phyloP scores from a whole-genome alignment of 2,888 invertebrate genomes.

The Stenolophus ochropezus region DNA sequence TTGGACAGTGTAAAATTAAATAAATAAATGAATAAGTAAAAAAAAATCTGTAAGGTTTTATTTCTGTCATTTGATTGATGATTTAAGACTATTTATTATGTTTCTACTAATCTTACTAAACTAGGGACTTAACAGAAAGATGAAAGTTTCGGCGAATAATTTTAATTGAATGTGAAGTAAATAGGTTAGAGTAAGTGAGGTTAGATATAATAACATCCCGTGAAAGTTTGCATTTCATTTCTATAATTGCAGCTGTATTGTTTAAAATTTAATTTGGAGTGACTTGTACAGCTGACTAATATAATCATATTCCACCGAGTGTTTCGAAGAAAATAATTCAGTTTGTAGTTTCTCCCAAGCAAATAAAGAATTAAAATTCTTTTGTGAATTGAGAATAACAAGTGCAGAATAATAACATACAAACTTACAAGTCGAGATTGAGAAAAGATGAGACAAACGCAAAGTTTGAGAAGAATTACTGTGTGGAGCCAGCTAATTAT shows the following conservation, averaged over 20 bases:
- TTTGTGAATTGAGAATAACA: not conserved
- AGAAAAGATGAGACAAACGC: not conserved
- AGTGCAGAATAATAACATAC: not conserved
- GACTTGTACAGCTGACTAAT: not conserved
- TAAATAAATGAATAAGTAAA: too few species aligned
- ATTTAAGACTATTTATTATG: too few species aligned
- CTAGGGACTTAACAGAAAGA: too few species aligned
- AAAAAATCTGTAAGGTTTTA: too few species aligned
- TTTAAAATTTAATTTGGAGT: not conserved
- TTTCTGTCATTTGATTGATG: too few species aligned
- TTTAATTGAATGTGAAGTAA: not conserved
- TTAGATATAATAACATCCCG: not conserved
- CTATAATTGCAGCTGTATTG: not conserved
- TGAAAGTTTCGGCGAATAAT: not conserved
- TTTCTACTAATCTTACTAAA: too few species aligned
- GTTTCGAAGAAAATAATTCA: not conserved
- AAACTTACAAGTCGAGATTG: not conserved
- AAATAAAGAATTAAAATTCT: not conserved
- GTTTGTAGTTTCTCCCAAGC: not conserved
- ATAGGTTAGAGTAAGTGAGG: not conserved
- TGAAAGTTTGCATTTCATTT: not conserved
- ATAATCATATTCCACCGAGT: not conserved
- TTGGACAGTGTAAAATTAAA: too few species aligned
- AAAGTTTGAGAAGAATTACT: not conserved
- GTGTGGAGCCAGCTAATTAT: slow-evolving; percentile 31